These are phyloP conservation scores for Sphaerophoria rueppellii DNA, from an alignment of 2,888 invertebrate genomes.

Conservation along the genomic window DNA sequence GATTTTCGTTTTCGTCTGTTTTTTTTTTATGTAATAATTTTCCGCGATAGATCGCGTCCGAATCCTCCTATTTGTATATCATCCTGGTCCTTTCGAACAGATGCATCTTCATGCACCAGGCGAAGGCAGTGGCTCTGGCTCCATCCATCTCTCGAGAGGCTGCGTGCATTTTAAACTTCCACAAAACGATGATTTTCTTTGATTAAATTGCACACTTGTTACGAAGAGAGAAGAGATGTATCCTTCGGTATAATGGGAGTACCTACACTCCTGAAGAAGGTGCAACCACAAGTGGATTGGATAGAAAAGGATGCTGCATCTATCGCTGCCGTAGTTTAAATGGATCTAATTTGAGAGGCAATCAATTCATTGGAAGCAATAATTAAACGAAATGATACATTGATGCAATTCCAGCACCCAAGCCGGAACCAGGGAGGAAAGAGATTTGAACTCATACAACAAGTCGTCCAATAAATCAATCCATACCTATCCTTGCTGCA, in stretches of 20 bases:
- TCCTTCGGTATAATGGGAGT: constrained; percentile 20
- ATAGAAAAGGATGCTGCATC: constrained; percentile 9
- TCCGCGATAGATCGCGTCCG: constrained; percentile 54
- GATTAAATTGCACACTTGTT: constrained; percentile 73
- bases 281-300: constrained; percentile 39
- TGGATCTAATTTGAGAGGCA: constrained; percentile 74
- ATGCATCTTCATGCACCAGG: constrained; percentile 51
- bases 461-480: constrained; percentile 72
- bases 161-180: constrained; percentile 45
- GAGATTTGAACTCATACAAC: constrained; percentile 57
- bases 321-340: constrained; percentile 67
- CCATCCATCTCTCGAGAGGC: constrained; percentile 6
- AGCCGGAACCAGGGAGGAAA: constrained; percentile 14
- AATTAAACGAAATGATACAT: constrained; percentile 74
- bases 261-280: constrained; percentile 20
- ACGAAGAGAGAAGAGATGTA: constrained; percentile 8
- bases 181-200: constrained; percentile 64
- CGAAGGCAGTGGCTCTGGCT: neutral
- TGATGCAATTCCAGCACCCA: constrained; percentile 64
- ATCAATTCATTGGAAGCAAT: constrained; percentile 73
- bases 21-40: constrained; percentile 3
- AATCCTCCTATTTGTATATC: constrained; percentile 64
- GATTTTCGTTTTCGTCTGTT: constrained; percentile 53
- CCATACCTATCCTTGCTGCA: constrained; percentile 64
- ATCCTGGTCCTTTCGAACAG: constrained; percentile 13